Percentiles rank a stretch among this genome's conserved stretches.
These are phyloP conservation scores for Agapornis canus DNA, from an alignment of 2,797 vertebrate genomes.

Conservation along the genomic window DNA sequence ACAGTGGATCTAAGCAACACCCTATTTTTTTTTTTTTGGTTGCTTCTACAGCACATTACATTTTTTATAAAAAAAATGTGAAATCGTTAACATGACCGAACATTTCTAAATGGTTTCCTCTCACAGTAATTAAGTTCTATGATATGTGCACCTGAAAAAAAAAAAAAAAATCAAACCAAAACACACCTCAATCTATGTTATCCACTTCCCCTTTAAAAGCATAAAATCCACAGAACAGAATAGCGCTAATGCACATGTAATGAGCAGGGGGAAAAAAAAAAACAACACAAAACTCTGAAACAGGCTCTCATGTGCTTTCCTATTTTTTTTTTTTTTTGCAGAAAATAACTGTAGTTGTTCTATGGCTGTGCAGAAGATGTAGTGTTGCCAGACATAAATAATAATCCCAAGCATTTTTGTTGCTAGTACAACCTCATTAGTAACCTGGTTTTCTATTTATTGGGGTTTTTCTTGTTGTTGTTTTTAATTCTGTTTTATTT, in stretches of 20 bases:
- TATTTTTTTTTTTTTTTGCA: neutral
- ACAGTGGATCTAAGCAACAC: neutral
- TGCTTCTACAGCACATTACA: neutral
- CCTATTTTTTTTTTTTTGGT: neutral
- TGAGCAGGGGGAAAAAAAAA: rapidly evolving
- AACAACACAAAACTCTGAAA: neutral
- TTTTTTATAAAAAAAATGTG: neutral
- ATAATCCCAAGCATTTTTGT: neutral
- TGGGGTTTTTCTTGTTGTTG: neutral
- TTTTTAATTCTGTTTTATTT: neutral
- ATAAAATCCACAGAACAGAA: neutral
- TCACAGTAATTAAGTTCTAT: constrained; percentile 17
- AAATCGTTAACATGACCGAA: constrained; percentile 5
- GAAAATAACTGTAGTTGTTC: neutral
- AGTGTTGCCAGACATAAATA: neutral
- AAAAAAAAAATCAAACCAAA: neutral
- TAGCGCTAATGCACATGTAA: neutral
- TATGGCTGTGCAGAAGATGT: neutral
- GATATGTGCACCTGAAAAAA: neutral
- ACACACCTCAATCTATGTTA: neutral
- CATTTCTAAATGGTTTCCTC: neutral
- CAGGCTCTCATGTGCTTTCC: neutral
- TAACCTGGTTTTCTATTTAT: neutral
- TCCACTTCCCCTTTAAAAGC: neutral
- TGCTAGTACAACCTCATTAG: neutral